Evolutionary conservation across 23 tunicate genomes (phyloP), one percentile per base, ranked within the genome.

Genomic region (Trididemnum clinides): DNA sequence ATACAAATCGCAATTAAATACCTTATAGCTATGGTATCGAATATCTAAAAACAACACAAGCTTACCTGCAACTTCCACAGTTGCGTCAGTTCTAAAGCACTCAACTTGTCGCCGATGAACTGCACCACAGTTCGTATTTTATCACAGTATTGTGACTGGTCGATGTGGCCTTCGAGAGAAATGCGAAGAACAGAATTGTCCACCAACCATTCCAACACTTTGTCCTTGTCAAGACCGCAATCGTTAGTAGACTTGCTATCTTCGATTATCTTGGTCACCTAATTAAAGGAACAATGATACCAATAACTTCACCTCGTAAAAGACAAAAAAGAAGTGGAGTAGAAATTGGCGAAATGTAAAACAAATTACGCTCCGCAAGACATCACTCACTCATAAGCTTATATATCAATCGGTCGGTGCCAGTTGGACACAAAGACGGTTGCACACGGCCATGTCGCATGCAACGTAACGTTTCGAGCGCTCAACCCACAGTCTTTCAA

Each of bases 61-160:
- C 54, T 44, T 59, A 90, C 96, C 90, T 91, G 96, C 64, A 91
- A 50, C 57, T 86, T 85, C 96, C 96, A 91, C 50, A 91, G 50
- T 21, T 75, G 84, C 33, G 82, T 71, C 72, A 91, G 58, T 54
- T 91, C 96, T 36, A 86, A 90, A 71, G 78, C 64, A 49, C 80
- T 86, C 78, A 91, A 66, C 36, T 86, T 81, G 33, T 91, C 89
- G 57, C 90, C 96, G 5, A 91, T 91, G 64, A 91, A 91, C 69
- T 91, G 91, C 3, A 91, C 96, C 5, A 91, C 84, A 0, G 76
- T 82, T 33, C 88, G 84, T 35, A 91, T 91, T 49, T 91, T 91
- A 71, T 91, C 96, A 72, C 90, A 91, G 87, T 91, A 91, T 34
- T 91, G 96, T 64, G 96, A 91, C 64, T 91, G 96, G 88, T 91